phyloP scores from a whole-genome alignment of 2,888 invertebrate species.

The Aphelenchoides bicaudatus region DNA sequence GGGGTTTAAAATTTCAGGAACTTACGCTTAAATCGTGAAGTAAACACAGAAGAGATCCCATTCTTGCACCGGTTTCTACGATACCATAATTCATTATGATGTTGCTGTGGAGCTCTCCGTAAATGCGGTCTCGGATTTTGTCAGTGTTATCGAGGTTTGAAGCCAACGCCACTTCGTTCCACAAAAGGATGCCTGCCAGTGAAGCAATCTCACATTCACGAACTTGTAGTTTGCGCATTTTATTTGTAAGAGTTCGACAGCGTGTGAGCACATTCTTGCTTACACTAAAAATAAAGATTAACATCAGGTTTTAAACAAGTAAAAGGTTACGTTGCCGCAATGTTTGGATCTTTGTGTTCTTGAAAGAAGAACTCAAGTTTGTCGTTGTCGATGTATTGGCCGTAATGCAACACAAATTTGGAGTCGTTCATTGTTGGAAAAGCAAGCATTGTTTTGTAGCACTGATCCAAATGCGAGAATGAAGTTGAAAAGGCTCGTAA shows the following conservation, averaged over 20 bases:
- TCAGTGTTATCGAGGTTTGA: constrained; percentile 29
- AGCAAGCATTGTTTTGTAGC: constrained; percentile 12
- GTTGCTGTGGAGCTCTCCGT: constrained; percentile 37
- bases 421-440: constrained; percentile 28
- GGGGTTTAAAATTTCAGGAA: background rate
- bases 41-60: constrained; percentile 33
- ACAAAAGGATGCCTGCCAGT: constrained; percentile 34
- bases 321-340: constrained; percentile 22
- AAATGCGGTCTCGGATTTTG: constrained; percentile 33
- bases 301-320: too few relatives aligned
- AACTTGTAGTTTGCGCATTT: constrained; percentile 29
- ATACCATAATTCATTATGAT: constrained; percentile 37
- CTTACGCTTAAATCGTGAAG: constrained; percentile 37
- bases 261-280: constrained; percentile 16
- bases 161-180: constrained; percentile 37
- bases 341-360: constrained; percentile 30
- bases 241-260: constrained; percentile 17
- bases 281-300: constrained; percentile 21
- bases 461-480: constrained; percentile 34
- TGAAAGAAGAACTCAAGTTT: constrained; percentile 34
- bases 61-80: constrained; percentile 30
- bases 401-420: constrained; percentile 38
- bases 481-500: constrained; percentile 27
- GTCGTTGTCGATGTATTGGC: constrained; percentile 32
- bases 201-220: constrained; percentile 38